A percentile compares a stretch with the other conserved stretches of the same genome.
Conservation (phyloP, 2,113 vertebrate genomes). For the Rynchops niger region DNA sequence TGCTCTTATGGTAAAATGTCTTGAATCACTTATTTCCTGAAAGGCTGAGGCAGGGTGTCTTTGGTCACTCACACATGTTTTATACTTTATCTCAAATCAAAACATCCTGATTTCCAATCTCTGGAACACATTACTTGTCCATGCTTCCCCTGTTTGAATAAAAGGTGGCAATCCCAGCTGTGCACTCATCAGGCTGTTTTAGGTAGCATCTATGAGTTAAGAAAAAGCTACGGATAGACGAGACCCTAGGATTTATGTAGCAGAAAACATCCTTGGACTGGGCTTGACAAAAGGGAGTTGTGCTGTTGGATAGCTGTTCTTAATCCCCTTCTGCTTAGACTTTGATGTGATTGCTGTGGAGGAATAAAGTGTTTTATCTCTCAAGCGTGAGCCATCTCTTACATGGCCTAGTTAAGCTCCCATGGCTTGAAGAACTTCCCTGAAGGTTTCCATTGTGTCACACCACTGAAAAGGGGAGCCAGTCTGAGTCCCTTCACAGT, state of each 20-base stretch:
- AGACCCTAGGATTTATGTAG: neutral
- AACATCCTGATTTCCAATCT: constrained; percentile 65
- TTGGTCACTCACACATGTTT: constrained; percentile 50
- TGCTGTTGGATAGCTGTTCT: neutral
- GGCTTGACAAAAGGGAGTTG: neutral
- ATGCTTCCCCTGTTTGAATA: constrained; percentile 30
- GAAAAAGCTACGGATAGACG: neutral
- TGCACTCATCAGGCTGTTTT: neutral
- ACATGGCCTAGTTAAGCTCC: neutral
- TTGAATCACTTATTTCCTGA: constrained; percentile 56
- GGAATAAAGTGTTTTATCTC: neutral
- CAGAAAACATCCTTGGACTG: neutral
- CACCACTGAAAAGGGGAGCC: neutral
- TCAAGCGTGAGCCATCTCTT: neutral
- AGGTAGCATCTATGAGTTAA: neutral
- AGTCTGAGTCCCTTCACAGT: neutral
- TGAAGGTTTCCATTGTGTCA: neutral
- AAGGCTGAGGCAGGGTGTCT: constrained; percentile 44
- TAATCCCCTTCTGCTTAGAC: neutral
- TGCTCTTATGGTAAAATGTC: constrained; percentile 34
- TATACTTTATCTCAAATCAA: constrained; percentile 67
- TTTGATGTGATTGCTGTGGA: neutral
- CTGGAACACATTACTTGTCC: constrained; percentile 57
- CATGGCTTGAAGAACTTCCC: neutral
- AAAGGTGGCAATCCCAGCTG: constrained; percentile 32